A percentile compares a stretch with the other conserved stretches of the same genome.
phyloP scores from a whole-genome alignment of 2,113 vertebrate genomes.

The Macquaria australasica region DNA sequence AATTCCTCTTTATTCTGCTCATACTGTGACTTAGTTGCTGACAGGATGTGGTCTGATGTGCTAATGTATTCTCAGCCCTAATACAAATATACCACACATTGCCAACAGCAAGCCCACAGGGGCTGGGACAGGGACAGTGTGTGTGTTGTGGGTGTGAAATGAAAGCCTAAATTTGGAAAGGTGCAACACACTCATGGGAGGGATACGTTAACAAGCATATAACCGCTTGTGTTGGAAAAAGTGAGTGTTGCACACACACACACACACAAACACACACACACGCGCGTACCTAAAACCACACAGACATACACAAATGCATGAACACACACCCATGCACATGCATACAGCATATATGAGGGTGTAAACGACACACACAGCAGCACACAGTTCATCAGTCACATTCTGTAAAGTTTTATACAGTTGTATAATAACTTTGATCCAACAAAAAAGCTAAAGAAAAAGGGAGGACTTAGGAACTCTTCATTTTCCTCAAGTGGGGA shows the following conservation, averaged over 20 bases:
- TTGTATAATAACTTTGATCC: constrained; percentile 43
- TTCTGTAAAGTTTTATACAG: constrained; percentile 17
- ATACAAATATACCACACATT: constrained; percentile 37
- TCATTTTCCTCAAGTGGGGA: constrained; percentile 49
- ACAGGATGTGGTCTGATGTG: constrained; percentile 25
- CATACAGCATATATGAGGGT: background rate
- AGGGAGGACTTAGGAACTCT: constrained; percentile 49
- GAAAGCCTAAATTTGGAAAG: constrained; percentile 49
- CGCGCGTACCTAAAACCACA: background rate
- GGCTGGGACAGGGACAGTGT: background rate
- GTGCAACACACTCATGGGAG: constrained; percentile 13
- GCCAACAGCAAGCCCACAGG: background rate
- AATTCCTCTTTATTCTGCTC: constrained; percentile 30
- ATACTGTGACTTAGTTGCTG: constrained; percentile 29
- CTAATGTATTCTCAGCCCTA: constrained; percentile 30
- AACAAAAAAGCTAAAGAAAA: constrained; percentile 39
- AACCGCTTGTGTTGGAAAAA: constrained; percentile 17
- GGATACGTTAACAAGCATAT: constrained; percentile 18
- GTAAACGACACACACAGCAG: background rate
- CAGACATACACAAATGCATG: background rate
- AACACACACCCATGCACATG: background rate
- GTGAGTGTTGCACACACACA: background rate
- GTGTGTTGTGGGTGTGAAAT: constrained; percentile 45
- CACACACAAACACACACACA: background rate
- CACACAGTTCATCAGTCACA: constrained; percentile 8